These are phyloP conservation scores for Penaeus vannamei DNA, from an alignment of 1,140 invertebrate genomes.

Conservation along the genomic window DNA sequence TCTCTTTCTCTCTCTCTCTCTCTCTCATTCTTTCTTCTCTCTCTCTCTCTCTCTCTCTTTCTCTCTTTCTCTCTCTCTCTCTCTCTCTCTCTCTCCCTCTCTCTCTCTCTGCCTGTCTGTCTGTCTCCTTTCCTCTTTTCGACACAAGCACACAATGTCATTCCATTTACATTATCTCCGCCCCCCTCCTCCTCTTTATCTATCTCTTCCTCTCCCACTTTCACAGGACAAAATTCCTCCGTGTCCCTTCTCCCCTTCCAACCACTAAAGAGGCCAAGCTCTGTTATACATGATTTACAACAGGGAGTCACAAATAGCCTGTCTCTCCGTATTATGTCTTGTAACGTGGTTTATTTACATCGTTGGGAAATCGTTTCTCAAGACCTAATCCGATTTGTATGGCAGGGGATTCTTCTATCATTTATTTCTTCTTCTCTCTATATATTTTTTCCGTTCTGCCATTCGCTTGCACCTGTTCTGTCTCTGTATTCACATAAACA, in stretches of 20 bases:
- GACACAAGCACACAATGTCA: background rate
- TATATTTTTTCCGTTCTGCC: background rate
- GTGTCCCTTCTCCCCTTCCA: background rate
- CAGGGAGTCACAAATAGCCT: too few relatives aligned
- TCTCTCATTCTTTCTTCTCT: too few relatives aligned
- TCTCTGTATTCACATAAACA: background rate
- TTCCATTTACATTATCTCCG: background rate
- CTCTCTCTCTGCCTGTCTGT: conserved; percentile 2
- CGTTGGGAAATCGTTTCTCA: background rate
- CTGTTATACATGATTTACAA: too few relatives aligned
- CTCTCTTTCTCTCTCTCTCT: background rate
- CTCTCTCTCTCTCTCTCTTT: too few relatives aligned
- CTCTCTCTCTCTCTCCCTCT: conserved; percentile 4
- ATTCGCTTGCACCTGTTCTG: background rate
- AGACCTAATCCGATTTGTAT: background rate
- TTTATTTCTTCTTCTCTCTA: background rate
- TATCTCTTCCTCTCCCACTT: background rate
- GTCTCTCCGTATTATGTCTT: too few relatives aligned
- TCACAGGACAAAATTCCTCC: background rate
- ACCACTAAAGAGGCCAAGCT: background rate
- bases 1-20: background rate
- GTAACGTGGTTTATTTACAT: background rate
- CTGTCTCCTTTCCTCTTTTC: conserved; percentile 9
- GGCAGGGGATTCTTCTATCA: background rate
- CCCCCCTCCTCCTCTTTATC: background rate